Base-by-base conservation (phyloP, 2,888 invertebrate species). In the Fragum fragum region DNA sequence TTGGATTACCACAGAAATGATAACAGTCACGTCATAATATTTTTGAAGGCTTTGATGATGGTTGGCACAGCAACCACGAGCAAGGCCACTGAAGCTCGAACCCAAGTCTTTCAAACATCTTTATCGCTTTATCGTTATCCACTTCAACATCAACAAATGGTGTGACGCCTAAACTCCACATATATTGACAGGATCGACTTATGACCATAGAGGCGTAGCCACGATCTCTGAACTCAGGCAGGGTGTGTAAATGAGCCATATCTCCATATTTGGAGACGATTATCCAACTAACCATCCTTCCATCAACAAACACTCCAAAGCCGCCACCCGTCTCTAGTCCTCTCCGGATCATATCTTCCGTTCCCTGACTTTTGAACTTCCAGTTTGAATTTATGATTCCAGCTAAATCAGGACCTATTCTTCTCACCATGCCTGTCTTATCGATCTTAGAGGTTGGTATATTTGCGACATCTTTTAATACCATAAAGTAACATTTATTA, bases 261-360 rank as follows among this genome's bases (percentile, higher is more conserved):
- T 23, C 18, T 6, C 66, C 66, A 42, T 66, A 66, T 39, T 32
- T 42, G 2, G 39, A 26, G 0, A 42, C 11, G 16, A 66, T 11
- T 21, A 42, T 42, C 66, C 66, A 66, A 39, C 66, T 66, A 42
- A 42, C 66, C 39, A 66, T 39, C 23, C 23, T 23, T 36, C 28
- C 66, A 1, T 11, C 66, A 1, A 39, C 39, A 18, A 42, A 66
- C 21, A 11, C 66, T 1, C 66, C 66, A 66, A 36, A 66, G 1
- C 66, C 66, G 16, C 5, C n/a, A 21, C 42, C 1, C 21, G 23
- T 66, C 23, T 26, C 42, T 1, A 66, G 14, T 7, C 23, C 42
- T 1, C 26, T 16, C 9, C 39, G 39, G 28, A 66, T 39, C 16
- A 6, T 1, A 6, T 42, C 42, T 42, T 42, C 23, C 21, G 42